phyloP scores from a whole-genome alignment of 2,888 invertebrate species.

The Reticulitermes lucifugus region DNA sequence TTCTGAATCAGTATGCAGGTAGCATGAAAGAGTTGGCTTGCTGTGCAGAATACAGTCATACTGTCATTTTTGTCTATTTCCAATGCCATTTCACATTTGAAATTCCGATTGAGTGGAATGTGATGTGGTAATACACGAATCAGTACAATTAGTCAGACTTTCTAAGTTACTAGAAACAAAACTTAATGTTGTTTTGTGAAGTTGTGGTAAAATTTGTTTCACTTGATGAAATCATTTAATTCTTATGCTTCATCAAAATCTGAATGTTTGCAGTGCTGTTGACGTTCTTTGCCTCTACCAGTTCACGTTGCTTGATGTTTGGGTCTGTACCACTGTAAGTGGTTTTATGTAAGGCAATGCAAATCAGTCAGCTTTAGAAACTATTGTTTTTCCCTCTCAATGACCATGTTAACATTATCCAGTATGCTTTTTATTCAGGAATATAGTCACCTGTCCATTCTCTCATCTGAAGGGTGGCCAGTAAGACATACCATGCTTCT shows the following conservation, averaged over 20 bases:
- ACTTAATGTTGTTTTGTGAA: conserved; percentile 26
- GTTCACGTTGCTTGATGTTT: background rate
- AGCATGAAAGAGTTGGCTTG: conserved; percentile 33
- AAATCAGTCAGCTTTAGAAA: background rate
- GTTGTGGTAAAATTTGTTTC: conserved; percentile 32
- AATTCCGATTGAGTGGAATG: background rate
- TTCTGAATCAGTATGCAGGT: conserved; percentile 28
- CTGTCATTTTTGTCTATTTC: background rate
- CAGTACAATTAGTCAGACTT: conserved; percentile 30
- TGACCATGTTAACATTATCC: conserved; percentile 24
- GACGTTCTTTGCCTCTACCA: background rate
- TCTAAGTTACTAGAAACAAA: conserved; percentile 17
- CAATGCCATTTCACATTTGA: background rate
- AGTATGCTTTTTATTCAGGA: background rate
- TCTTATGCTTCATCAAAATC: conserved; percentile 13
- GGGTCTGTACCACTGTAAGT: background rate
- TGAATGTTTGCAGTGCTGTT: conserved; percentile 25
- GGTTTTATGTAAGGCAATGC: conserved; percentile 1
- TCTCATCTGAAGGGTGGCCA: background rate
- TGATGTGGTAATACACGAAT: background rate
- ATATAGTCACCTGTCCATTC: background rate
- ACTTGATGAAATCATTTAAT: conserved; percentile 14
- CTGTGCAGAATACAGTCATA: conserved; percentile 25
- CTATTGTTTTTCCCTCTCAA: background rate
- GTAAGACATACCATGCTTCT: background rate